Base-by-base conservation (phyloP, 2,888 invertebrate species). In the Hedya salicella region DNA sequence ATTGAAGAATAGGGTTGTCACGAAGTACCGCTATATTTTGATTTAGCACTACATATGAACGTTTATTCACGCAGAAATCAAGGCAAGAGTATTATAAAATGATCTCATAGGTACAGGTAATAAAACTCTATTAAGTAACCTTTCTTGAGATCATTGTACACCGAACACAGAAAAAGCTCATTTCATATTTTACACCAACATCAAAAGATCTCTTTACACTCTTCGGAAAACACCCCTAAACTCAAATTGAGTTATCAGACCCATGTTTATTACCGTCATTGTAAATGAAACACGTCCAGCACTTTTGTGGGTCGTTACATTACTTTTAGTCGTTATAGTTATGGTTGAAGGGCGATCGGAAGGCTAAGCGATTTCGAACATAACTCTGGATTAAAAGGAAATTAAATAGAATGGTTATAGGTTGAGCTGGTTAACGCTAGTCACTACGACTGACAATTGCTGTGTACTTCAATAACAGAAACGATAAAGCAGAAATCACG, bases 231-330 rank as follows among this genome's bases (percentile, higher is more conserved):
- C 32, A 13, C 16, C 44, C 1, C 4, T 8, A 16, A 17, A 4
- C 21, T 14, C 9, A 42, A 46, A 57, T 57, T 46, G 44, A 57
- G 57, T 32, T 57, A 57, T 36, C 44, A n/a, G 44, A 57, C 57
- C 57, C 57, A 46, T 57, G 32, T 57, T 57, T 57, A 57, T 44
- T 44, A 57, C 57, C 44, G 44, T 57, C 44, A 57, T 57, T 57
- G 30, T 57, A 44, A 46, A 57, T 57, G 46, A 19, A 32, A 32
- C 56, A 57, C 56, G 57, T 57, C 19, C 57, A 30, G n/a, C 19
- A 46, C 32, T 57, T 44, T 57, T 9, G 32, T 32, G 57, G 19
- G 3, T 46, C 17, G 57, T 57, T 32, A 57, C 46, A 46, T 46
- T 46, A 46, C 17, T 57, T 57, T 57, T 8, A 57, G 57, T 46